phyloP scores from a whole-genome alignment of 2,888 invertebrate genomes.

The Acleris laterana region DNA sequence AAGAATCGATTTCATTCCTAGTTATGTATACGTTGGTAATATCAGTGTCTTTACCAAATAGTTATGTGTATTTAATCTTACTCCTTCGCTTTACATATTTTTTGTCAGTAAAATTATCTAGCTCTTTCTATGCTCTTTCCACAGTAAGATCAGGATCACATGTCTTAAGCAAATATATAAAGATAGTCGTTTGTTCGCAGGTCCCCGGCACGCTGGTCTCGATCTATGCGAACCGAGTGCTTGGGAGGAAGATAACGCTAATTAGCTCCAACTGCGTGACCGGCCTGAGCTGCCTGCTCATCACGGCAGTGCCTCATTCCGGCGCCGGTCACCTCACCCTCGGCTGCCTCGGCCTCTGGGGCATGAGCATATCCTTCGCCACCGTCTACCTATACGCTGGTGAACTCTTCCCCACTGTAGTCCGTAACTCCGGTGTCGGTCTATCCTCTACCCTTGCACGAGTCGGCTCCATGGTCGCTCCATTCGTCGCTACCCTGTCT shows the following conservation, averaged over 20 bases:
- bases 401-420: constrained; percentile 95
- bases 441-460: constrained; percentile 93
- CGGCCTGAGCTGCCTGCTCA: constrained; percentile 86
- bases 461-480: constrained; percentile 93
- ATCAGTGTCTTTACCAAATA: too few relatives aligned
- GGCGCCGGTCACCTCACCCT: constrained; percentile 84
- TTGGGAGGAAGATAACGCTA: constrained; percentile 88
- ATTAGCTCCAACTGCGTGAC: constrained; percentile 87
- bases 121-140: too few relatives aligned
- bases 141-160: too few relatives aligned
- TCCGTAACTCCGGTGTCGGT: constrained; percentile 94
- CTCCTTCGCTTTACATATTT: too few relatives aligned
- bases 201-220: constrained; percentile 86
- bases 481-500: constrained; percentile 89
- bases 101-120: too few relatives aligned
- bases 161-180: neutral
- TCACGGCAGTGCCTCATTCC: constrained; percentile 82
- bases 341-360: constrained; percentile 90
- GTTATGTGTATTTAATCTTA: too few relatives aligned
- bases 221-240: constrained; percentile 86
- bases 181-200: constrained; percentile 56
- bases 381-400: constrained; percentile 94
- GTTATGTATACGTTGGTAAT: too few relatives aligned
- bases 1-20: too few relatives aligned
- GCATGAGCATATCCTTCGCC: constrained; percentile 92